Evolutionary conservation across 2,797 vertebrate species (phyloP).

Genomic region (Choloepus didactylus): DNA sequence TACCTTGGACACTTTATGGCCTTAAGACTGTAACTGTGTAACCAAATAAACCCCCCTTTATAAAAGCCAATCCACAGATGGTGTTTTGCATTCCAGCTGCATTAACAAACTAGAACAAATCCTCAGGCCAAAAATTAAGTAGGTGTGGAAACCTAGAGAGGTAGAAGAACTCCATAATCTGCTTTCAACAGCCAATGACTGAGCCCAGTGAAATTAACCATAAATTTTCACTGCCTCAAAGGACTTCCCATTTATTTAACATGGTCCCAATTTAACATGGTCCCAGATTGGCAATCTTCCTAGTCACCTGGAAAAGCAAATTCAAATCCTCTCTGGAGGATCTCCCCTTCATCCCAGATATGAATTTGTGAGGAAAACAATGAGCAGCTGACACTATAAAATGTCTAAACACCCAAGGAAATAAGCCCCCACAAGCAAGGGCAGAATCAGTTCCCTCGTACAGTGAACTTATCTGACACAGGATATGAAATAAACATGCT

Average conservation of each 20-base stretch:
- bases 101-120: too few species aligned
- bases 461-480: neutral
- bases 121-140: neutral
- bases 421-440: neutral
- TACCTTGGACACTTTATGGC: too few species aligned
- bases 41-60: too few species aligned
- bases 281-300: neutral
- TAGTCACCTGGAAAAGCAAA: neutral
- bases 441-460: neutral
- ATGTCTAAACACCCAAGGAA: neutral
- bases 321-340: neutral
- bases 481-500: neutral
- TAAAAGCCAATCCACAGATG: too few species aligned
- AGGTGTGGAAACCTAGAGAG: neutral
- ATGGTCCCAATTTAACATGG: neutral
- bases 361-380: neutral
- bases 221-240: neutral
- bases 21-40: too few species aligned
- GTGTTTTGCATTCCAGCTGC: neutral
- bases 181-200: neutral
- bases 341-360: neutral
- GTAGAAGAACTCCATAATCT: neutral
- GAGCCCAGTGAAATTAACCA: neutral
- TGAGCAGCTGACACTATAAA: neutral
- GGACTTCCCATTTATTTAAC: neutral